Evolutionary conservation across 2,888 invertebrate genomes (phyloP).

Genomic region (Cetonia aurata): DNA sequence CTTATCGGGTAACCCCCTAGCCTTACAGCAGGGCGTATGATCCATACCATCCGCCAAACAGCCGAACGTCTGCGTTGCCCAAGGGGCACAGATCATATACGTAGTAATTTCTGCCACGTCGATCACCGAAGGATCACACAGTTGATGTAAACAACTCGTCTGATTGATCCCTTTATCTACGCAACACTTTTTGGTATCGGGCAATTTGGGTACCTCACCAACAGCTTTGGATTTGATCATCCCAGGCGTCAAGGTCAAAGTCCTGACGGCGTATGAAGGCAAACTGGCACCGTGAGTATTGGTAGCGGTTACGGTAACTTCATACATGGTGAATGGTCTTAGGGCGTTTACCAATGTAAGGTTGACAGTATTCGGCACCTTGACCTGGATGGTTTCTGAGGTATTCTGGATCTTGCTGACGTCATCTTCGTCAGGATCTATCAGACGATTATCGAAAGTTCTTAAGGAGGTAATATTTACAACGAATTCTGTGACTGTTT

Average conservation of each 20-base stretch:
- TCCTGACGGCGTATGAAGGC: constrained; percentile 80
- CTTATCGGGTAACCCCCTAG: constrained; percentile 79
- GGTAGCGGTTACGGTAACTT: constrained; percentile 78
- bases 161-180: constrained; percentile 79
- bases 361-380: constrained; percentile 73
- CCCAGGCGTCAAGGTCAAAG: constrained; percentile 78
- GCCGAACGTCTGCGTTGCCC: constrained; percentile 84
- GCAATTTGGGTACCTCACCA: constrained; percentile 76
- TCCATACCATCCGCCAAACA: constrained; percentile 85
- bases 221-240: constrained; percentile 71
- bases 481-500: constrained; percentile 75
- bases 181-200: constrained; percentile 81
- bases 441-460: constrained; percentile 74
- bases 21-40: constrained; percentile 84
- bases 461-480: constrained; percentile 80
- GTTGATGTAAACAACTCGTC: constrained; percentile 79
- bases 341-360: constrained; percentile 74
- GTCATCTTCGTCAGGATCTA: constrained; percentile 68
- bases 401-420: constrained; percentile 45
- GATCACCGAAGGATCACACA: constrained; percentile 80
- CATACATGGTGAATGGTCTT: constrained; percentile 86
- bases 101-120: constrained; percentile 75
- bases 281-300: constrained; percentile 84
- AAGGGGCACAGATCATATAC: constrained; percentile 90
- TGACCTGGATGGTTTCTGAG: constrained; percentile 66